Conservation (phyloP, 1,140 invertebrate genomes). For the Pseudachorutes palmiensis region DNA sequence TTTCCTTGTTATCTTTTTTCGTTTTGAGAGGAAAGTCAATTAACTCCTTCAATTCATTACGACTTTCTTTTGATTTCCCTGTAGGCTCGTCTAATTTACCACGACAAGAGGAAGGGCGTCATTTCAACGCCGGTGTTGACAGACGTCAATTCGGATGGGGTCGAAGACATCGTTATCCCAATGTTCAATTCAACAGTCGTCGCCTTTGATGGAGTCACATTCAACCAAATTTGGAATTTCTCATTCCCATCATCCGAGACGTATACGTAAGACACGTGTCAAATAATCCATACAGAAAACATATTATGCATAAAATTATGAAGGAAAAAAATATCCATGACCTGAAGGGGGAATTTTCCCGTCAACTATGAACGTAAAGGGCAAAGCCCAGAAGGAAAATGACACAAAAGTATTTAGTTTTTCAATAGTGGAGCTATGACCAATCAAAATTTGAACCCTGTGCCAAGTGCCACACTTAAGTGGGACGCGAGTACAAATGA, state of each 20-base stretch:
- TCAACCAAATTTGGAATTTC: conserved; percentile 61
- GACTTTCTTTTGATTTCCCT: conserved; percentile 2
- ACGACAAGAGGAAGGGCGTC: conserved; percentile 46
- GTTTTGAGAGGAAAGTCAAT: too few relatives aligned
- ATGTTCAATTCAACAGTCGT: conserved; percentile 56
- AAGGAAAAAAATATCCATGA: too few relatives aligned
- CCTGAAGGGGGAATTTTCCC: too few relatives aligned
- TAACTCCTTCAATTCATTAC: too few relatives aligned
- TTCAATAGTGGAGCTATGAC: too few relatives aligned
- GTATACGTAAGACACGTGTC: conserved; percentile 43
- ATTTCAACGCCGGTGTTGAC: conserved; percentile 60
- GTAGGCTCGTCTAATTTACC: conserved; percentile 40
- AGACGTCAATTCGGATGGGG: conserved; percentile 64
- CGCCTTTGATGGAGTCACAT: conserved; percentile 62
- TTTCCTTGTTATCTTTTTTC: too few relatives aligned
- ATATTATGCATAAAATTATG: background rate
- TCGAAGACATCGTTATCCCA: conserved; percentile 63
- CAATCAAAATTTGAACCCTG: too few relatives aligned
- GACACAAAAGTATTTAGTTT: too few relatives aligned
- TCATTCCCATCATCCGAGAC: conserved; percentile 53
- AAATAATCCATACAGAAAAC: conserved; percentile 42
- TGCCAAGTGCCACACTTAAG: too few relatives aligned
- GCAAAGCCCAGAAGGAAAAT: too few relatives aligned
- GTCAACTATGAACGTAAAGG: too few relatives aligned
- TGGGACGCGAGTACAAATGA: too few relatives aligned